These are phyloP conservation scores for Arion vulgaris DNA, from an alignment of 1,140 invertebrate species.

Conservation along the genomic window DNA sequence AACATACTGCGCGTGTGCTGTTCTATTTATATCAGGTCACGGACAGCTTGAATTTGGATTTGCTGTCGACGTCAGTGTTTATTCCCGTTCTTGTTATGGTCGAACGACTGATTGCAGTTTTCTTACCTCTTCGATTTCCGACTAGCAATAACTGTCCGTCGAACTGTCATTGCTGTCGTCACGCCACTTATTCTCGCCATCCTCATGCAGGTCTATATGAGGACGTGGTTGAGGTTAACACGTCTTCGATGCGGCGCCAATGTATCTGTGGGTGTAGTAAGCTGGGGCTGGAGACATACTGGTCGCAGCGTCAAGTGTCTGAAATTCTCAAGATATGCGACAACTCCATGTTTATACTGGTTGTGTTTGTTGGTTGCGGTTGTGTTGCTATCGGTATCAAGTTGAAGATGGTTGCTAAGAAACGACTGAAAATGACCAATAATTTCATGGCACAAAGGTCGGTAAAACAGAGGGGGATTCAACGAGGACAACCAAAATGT, in stretches of 20 bases:
- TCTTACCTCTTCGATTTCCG: not conserved
- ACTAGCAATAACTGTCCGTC: too few relatives aligned
- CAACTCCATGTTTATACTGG: not conserved
- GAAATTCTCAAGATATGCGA: not conserved
- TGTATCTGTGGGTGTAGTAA: not conserved
- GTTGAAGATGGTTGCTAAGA: not conserved
- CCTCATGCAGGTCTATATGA: not conserved
- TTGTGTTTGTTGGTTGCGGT: not conserved
- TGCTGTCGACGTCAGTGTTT: not conserved
- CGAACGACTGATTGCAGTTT: constrained; percentile 4
- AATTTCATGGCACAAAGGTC: not conserved
- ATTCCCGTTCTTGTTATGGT: not conserved
- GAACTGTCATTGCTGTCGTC: not conserved
- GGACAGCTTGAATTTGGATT: not conserved
- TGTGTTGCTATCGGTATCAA: too few relatives aligned
- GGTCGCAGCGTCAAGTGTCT: not conserved
- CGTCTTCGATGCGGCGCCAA: not conserved
- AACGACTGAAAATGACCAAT: not conserved
- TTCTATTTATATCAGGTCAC: not conserved
- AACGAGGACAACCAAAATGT: too few relatives aligned
- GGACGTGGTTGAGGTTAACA: constrained; percentile 15
- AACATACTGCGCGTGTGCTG: not conserved
- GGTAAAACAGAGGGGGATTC: too few relatives aligned
- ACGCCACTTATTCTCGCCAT: not conserved
- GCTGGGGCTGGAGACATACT: not conserved